Evolutionary conservation across 2,888 invertebrate species (phyloP).

Genomic region (Anoncus sp.): DNA sequence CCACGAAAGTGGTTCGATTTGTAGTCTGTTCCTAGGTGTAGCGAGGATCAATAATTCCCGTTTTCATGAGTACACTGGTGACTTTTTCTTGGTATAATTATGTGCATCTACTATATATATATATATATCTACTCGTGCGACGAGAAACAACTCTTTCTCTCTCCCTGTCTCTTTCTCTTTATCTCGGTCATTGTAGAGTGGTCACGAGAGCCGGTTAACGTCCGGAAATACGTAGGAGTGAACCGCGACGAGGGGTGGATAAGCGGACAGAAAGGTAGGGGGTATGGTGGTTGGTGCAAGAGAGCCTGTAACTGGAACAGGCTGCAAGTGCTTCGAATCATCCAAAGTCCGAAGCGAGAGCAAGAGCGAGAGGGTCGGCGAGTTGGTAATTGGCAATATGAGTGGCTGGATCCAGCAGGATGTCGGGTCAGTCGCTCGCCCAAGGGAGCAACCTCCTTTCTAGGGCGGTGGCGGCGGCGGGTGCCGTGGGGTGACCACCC

Average conservation of each 20-base stretch:
- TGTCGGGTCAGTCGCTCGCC: conserved; percentile 82
- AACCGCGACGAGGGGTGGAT: conserved; percentile 16
- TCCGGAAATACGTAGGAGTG: conserved; percentile 53
- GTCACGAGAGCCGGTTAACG: conserved; percentile 56
- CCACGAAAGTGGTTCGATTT: conserved; percentile 27
- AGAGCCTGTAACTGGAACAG: conserved; percentile 71
- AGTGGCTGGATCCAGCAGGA: conserved; percentile 81
- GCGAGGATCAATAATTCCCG: conserved; percentile 13
- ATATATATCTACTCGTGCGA: conserved; percentile 25
- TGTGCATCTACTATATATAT: no score
- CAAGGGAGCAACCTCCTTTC: conserved; percentile 80
- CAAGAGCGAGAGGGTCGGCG: conserved; percentile 79
- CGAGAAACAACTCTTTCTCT: conserved; percentile 20
- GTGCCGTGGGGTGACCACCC: conserved; percentile 56
- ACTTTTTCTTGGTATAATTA: conserved; percentile 7
- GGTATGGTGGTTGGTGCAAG: conserved; percentile 39
- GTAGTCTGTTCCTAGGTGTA: conserved; percentile 24
- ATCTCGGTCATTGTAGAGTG: conserved; percentile 24
- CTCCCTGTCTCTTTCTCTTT: conserved; percentile 3
- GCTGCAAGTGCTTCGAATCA: conserved; percentile 76
- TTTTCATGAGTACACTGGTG: conserved; percentile 23
- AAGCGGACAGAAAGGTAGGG: conserved; percentile 11
- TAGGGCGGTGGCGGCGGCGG: conserved; percentile 69
- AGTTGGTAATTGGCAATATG: conserved; percentile 83
- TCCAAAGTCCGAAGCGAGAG: conserved; percentile 77